Evolutionary conservation across 2,888 invertebrate genomes (phyloP).

Genomic region (Cylindroiulus punctatus): DNA sequence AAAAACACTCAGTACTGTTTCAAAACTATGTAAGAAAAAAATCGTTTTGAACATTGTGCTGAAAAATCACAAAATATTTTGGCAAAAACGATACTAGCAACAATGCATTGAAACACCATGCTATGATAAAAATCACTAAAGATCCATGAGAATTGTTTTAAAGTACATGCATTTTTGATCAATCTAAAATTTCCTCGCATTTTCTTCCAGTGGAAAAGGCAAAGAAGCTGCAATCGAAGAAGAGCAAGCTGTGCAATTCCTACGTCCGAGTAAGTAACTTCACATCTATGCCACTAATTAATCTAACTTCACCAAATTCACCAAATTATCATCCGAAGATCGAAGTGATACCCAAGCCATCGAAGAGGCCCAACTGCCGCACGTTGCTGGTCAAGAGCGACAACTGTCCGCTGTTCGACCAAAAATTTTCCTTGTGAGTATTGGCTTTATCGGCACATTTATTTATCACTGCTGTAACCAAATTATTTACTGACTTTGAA

Average conservation of each 20-base stretch:
- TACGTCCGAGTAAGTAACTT: conserved; percentile 50
- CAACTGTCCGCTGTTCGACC: conserved; percentile 44
- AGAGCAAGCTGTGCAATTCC: conserved; percentile 44
- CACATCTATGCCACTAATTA: neutral
- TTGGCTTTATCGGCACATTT: neutral
- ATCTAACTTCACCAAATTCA: neutral
- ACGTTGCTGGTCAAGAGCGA: conserved; percentile 29
- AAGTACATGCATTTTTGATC: no score
- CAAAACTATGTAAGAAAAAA: no score
- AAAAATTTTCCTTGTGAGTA: conserved; percentile 55
- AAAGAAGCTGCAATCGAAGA: conserved; percentile 50
- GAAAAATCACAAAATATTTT: no score
- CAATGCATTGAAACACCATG: no score
- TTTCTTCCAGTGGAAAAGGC: conserved; percentile 49
- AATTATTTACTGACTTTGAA: neutral
- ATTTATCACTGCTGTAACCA: neutral
- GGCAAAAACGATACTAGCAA: no score
- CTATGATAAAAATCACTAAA: no score
- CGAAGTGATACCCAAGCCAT: conserved; percentile 43
- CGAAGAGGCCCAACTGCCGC: neutral
- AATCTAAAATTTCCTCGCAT: no score
- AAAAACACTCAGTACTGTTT: no score
- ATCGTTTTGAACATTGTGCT: no score
- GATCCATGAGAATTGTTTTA: no score
- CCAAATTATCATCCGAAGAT: neutral